Evolutionary conservation across 2,113 vertebrate genomes (phyloP), one percentile per base, ranked within the genome.

Genomic region (Lepisosteus osseus): DNA sequence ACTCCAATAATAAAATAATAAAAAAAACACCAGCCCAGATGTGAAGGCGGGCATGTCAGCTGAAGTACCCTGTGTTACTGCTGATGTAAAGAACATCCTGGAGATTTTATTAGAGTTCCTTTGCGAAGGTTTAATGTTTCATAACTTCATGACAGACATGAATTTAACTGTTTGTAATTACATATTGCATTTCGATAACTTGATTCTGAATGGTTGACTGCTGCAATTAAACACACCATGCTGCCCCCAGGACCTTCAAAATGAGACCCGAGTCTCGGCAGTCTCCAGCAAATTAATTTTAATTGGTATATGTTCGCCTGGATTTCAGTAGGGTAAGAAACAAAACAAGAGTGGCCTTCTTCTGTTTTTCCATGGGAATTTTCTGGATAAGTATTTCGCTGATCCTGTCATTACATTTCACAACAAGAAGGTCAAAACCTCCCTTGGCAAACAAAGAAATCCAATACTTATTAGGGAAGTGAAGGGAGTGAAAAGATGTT

Each of bases 351-450:
- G 47, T 51, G 47, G 5, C 5, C 5, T 9, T 51, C 9, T 51
- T 9, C 9, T 51, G 47, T 5, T 51, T 51, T 51, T 51, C 47
- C 9, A 6, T 9, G 47, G 47, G 47, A 9, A 51, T 51, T 51
- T 5, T 51, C 47, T 6, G 5, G 9, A 9, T 51, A 51, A 51
- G 47, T 51, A 51, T 51, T 51, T 51, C 1, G 9, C 9, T 51
- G 47, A 51, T 1, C 47, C 47, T 51, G 47, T 9, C 9, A 51
- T 51, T 51, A 9, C 47, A 6, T 51, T 51, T 9, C 47, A 51
- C 29, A 29, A 29, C 29, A 51, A 9, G 44, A 66, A 66, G 70
- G 29, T 64, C 61, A 71, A 64, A 42, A 12, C 61, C 9, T 72
- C 17, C 17, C 51, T 4, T 29, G 61, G 29, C 17, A 13, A 57